Evolutionary conservation across 2,797 vertebrate genomes (phyloP), one percentile per base, ranked within the genome.

Genomic region (Lagothrix lagotricha): DNA sequence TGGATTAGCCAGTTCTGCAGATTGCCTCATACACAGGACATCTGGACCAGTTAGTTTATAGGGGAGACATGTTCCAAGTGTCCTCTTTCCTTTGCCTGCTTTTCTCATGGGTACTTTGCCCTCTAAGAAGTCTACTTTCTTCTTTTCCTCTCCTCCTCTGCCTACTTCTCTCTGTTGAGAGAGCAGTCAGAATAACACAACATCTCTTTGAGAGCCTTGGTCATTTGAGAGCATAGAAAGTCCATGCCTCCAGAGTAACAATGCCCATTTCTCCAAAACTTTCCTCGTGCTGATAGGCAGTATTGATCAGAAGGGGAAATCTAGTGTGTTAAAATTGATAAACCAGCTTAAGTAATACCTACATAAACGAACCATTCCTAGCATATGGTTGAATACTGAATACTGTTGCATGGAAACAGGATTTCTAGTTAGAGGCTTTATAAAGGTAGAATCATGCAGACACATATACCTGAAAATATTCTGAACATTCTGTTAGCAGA

Each of bases 201-300:
- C 72, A 36, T 58, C 30, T 17, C 26, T 26, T 2, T 24, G 44
- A 26, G 46, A 64, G 50, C 8, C 61, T 2, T 0, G 39, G 83
- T 41, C 10, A 0, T 19, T 13, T 6, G 13, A 64, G 26, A 72
- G 26, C 36, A 28, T 10, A 4, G 81, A 17, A 33, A 61, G 24
- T 7, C 67, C 24, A 3, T 1, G 2, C 50, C 86, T 61, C 30
- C 19, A 9, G 5, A 82, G 30, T 30, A 44, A 90, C 11, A 4
- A 50, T 26, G 3, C 7, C 20, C 26, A 10, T 4, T 15, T 75
- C 30, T 26, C 54, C 7, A 19, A 4, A 28, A 46, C 30, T 73
- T 52, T n/a, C 30, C 92, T 50, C 10, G 2, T 7, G 57, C 57
- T 0, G 0, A 46, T 0, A 0, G 57, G 39, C 0, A 1, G n/a